Conservation (phyloP, 2,113 vertebrate species). For the Apteryx owenii region DNA sequence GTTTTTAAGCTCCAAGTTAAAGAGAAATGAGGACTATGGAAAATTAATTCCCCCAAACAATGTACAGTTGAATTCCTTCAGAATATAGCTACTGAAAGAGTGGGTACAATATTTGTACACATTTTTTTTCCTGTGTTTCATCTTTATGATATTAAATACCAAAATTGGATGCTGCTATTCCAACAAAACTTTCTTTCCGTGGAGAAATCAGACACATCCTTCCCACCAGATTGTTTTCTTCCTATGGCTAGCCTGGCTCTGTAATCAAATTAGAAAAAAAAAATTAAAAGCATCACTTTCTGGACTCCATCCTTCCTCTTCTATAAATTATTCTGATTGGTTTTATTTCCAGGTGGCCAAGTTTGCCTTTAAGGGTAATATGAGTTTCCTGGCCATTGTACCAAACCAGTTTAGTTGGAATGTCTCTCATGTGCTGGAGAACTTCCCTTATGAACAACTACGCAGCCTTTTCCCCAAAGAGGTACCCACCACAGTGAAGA, state of each 20-base stretch:
- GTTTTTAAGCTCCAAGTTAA: background rate
- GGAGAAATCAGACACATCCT: background rate
- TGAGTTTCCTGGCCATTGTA: constrained; percentile 89
- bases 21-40: background rate
- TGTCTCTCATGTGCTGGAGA: constrained; percentile 77
- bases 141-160: background rate
- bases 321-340: background rate
- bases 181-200: background rate
- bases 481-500: constrained; percentile 83
- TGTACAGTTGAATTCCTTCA: background rate
- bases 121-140: background rate
- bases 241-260: background rate
- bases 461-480: constrained; percentile 81
- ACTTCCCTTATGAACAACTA: constrained; percentile 81
- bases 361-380: constrained; percentile 87
- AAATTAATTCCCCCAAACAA: background rate
- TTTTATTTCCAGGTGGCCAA: constrained; percentile 85
- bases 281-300: background rate
- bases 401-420: constrained; percentile 81
- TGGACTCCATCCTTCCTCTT: background rate
- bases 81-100: background rate
- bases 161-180: background rate
- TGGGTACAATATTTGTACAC: background rate
- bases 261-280: background rate
- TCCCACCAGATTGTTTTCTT: background rate